Conservation (phyloP, 2,113 vertebrate genomes). For the Neolamprologus kungweensis region DNA sequence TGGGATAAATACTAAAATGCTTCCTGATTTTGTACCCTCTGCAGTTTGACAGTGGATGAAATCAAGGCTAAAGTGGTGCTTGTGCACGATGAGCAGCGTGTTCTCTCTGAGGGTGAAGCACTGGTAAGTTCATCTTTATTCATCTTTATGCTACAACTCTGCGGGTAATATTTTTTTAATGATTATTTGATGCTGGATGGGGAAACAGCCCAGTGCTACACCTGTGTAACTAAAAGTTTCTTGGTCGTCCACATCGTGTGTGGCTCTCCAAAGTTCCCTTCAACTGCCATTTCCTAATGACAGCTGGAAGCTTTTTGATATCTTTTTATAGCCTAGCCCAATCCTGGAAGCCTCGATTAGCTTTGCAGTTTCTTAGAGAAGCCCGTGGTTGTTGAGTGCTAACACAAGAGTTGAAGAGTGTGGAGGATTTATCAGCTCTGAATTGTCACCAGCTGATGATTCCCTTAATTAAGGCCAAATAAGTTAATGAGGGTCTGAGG, state of each 20-base stretch:
- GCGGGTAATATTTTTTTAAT: background rate
- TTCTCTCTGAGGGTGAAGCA: slow-evolving; percentile 50
- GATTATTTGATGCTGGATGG: background rate
- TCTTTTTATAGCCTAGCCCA: background rate
- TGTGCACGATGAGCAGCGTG: slow-evolving; percentile 17
- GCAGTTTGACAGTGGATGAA: slow-evolving; percentile 52
- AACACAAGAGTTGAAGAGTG: background rate
- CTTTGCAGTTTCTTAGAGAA: background rate
- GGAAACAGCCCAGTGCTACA: background rate
- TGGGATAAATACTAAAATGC: background rate
- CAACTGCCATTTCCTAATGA: background rate
- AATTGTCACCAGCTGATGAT: background rate
- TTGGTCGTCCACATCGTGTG: background rate
- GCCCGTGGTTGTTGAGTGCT: background rate
- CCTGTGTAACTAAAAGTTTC: background rate
- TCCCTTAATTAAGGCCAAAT: background rate
- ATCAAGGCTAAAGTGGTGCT: slow-evolving; percentile 48
- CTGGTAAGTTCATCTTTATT: slow-evolving; percentile 41
- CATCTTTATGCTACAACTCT: background rate
- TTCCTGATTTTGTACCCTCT: background rate
- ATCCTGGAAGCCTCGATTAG: background rate
- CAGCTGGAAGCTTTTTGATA: background rate
- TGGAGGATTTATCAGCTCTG: background rate
- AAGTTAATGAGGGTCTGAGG: background rate
- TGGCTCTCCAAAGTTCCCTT: background rate